Conservation (phyloP, 2,888 invertebrate genomes). For the Patella ulyssiponensis region DNA sequence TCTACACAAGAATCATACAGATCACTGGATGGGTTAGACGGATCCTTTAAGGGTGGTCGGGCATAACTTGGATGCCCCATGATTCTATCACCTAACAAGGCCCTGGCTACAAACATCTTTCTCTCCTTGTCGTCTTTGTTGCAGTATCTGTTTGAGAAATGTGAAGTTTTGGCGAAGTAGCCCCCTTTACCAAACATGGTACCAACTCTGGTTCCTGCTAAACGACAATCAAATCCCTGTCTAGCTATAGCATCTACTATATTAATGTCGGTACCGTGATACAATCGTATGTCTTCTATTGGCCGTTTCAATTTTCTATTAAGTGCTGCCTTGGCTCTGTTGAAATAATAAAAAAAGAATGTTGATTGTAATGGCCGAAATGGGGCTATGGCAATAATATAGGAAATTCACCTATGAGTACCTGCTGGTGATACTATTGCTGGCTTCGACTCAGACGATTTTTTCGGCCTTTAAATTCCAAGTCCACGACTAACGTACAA, state of each 20-base stretch:
- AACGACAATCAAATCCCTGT: slow-evolving; percentile 7
- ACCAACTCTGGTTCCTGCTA: not conserved
- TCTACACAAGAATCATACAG: slow-evolving; percentile 11
- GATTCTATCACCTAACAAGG: not conserved
- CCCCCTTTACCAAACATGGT: not conserved
- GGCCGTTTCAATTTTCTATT: not conserved
- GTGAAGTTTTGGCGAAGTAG: not conserved
- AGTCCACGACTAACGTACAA: no score
- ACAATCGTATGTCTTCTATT: not conserved
- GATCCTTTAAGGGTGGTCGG: not conserved
- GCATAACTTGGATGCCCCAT: not conserved
- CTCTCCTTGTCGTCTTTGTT: not conserved
- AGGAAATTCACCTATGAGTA: no score
- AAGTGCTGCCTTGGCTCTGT: not conserved
- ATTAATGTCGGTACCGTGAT: not conserved
- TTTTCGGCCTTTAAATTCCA: no score
- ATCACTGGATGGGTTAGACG: not conserved
- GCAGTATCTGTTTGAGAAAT: not conserved
- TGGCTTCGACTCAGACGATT: no score
- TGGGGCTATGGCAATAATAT: no score
- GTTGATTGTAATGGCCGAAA: no score
- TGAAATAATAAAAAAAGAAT: no score
- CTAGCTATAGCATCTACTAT: not conserved
- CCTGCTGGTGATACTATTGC: no score
- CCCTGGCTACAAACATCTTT: not conserved